Conservation (phyloP, 2,797 vertebrate species). For the Acanthis flammea region DNA sequence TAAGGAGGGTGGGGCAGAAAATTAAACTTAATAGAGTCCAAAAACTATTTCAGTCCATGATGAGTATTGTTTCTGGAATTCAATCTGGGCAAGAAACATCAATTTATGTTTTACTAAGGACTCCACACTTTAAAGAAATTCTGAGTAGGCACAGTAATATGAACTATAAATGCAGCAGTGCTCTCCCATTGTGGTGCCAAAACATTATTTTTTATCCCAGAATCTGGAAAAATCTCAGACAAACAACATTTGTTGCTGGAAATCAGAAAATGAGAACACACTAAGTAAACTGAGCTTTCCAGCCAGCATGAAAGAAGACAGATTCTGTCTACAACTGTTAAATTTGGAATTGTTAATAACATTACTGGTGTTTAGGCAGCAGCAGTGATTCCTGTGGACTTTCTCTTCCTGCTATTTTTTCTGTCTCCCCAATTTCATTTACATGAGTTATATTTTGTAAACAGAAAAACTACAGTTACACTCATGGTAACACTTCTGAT, state of each 20-base stretch:
- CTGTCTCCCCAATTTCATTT: neutral
- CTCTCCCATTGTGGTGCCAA: neutral
- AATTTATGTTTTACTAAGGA: neutral
- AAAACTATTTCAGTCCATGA: neutral
- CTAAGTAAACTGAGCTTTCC: neutral
- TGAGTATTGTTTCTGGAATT: neutral
- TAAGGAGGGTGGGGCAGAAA: neutral
- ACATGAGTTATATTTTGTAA: neutral
- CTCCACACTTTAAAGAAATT: neutral
- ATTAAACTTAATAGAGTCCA: neutral
- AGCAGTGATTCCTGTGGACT: neutral
- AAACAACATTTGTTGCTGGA: neutral
- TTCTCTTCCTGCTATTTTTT: neutral
- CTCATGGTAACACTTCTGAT: neutral
- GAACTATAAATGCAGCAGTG: neutral
- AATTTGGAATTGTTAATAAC: neutral
- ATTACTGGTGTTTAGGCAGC: neutral
- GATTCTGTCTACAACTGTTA: neutral
- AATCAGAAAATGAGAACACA: neutral
- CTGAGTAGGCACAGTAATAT: neutral
- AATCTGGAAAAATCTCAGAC: neutral
- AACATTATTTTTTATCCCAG: neutral
- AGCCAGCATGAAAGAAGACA: neutral
- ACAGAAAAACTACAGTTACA: neutral
- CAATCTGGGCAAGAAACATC: neutral